Evolutionary conservation across 2,888 invertebrate genomes (phyloP).

Genomic region (Tridacna crocea): DNA sequence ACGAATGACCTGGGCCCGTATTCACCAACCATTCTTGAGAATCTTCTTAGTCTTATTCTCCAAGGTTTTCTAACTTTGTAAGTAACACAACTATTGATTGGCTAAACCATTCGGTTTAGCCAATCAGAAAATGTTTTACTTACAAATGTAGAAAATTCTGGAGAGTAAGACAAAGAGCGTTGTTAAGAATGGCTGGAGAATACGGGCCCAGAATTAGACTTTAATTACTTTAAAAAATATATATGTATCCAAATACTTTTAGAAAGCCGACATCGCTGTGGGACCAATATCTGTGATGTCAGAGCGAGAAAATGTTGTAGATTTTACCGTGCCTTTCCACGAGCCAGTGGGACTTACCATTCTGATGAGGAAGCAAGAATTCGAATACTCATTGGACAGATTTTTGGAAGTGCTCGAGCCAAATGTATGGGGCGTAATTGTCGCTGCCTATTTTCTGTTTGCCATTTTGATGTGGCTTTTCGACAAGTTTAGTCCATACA

Average conservation of each 20-base stretch:
- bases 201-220: too few species aligned
- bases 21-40: too few species aligned
- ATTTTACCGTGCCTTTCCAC: constrained; percentile 99
- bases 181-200: too few species aligned
- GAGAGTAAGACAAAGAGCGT: too few species aligned
- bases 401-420: constrained; percentile 98
- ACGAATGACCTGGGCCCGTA: too few species aligned
- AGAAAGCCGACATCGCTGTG: constrained; percentile 95
- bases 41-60: too few species aligned
- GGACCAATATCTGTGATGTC: constrained; percentile 98
- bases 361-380: constrained; percentile 95
- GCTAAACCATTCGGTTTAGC: too few species aligned
- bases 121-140: too few species aligned
- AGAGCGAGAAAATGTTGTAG: constrained; percentile 94
- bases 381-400: constrained; percentile 96
- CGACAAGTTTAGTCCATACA: constrained; percentile 96
- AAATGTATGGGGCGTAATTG: constrained; percentile 98
- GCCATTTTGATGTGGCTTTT: constrained; percentile 96
- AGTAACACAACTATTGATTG: too few species aligned
- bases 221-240: too few species aligned
- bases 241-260: constrained; percentile 28
- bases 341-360: constrained; percentile 99
- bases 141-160: too few species aligned
- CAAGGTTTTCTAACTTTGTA: too few species aligned
- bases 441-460: constrained; percentile 81